Evolutionary conservation across 2,888 invertebrate genomes (phyloP).

Genomic region (Sesamia inferens): DNA sequence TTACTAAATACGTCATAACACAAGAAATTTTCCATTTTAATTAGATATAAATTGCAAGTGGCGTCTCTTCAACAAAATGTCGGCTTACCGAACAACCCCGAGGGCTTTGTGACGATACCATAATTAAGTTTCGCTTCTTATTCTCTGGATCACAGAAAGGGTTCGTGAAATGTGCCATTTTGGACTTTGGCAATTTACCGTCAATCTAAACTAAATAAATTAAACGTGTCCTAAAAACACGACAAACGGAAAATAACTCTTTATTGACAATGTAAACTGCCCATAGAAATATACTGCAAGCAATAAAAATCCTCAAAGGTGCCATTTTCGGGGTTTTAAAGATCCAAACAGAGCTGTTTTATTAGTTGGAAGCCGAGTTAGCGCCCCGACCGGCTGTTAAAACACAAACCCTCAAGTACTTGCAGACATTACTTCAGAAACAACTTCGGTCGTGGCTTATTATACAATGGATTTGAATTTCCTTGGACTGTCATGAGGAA

Average conservation of each 20-base stretch:
- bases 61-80: conserved; percentile 9
- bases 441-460: conserved; percentile 52
- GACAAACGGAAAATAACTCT: conserved; percentile 38
- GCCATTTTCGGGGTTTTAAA: conserved; percentile 49
- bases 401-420: conserved; percentile 56
- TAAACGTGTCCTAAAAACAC: conserved; percentile 18
- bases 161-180: conserved; percentile 8
- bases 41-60: background rate
- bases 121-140: conserved; percentile 38
- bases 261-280: conserved; percentile 51
- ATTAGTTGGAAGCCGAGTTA: conserved; percentile 57
- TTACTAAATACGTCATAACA: no score
- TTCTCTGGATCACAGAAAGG: conserved; percentile 13
- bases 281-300: conserved; percentile 58
- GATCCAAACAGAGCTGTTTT: conserved; percentile 51
- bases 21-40: background rate
- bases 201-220: conserved; percentile 34
- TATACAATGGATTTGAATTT: conserved; percentile 56
- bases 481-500: conserved; percentile 27
- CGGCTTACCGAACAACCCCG: conserved; percentile 16
- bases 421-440: conserved; percentile 50
- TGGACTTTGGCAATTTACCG: background rate
- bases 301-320: conserved; percentile 50
- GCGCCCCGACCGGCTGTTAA: conserved; percentile 55
- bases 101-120: conserved; percentile 6